A percentile compares a stretch with the other conserved stretches of the same genome.
Evolutionary conservation across 2,113 vertebrate species (phyloP).

Genomic region (Microtus montanus): DNA sequence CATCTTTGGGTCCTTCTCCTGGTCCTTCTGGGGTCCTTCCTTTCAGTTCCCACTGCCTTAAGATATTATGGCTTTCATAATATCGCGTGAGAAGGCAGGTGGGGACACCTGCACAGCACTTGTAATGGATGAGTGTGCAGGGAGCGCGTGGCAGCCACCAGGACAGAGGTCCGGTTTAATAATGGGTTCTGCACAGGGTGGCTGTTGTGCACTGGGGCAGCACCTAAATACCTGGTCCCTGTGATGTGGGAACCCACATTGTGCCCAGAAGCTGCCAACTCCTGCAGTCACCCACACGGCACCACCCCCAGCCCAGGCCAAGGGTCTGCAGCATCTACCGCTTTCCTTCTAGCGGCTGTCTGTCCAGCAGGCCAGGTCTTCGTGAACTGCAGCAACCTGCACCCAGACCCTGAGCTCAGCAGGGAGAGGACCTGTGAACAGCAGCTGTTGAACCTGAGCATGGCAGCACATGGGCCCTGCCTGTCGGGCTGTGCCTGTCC

Average conservation of each 20-base stretch:
- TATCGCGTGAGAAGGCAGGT: neutral
- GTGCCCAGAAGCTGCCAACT: neutral
- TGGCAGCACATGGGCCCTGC: slow-evolving; percentile 90
- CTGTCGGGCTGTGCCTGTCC: slow-evolving; percentile 94
- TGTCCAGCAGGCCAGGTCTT: slow-evolving; percentile 93
- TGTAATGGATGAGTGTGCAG: neutral
- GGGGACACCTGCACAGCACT: neutral
- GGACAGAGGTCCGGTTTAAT: neutral
- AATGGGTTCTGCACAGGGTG: neutral
- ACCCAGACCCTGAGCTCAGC: slow-evolving; percentile 78
- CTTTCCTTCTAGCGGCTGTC: slow-evolving; percentile 79
- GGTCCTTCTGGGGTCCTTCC: neutral
- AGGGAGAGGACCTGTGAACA: slow-evolving; percentile 94
- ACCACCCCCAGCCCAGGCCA: neutral
- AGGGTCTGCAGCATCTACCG: neutral
- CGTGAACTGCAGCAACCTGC: slow-evolving; percentile 89
- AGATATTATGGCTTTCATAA: neutral
- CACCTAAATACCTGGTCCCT: too few species aligned
- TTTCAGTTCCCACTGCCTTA: neutral
- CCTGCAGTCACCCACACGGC: neutral
- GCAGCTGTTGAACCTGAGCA: slow-evolving; percentile 93
- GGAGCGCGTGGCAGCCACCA: accelerated
- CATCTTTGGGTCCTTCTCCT: neutral
- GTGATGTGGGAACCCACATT: neutral
- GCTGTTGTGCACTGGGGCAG: neutral